phyloP scores from a whole-genome alignment of 1,140 invertebrate genomes.

The Holcopasites calliopsidis region DNA sequence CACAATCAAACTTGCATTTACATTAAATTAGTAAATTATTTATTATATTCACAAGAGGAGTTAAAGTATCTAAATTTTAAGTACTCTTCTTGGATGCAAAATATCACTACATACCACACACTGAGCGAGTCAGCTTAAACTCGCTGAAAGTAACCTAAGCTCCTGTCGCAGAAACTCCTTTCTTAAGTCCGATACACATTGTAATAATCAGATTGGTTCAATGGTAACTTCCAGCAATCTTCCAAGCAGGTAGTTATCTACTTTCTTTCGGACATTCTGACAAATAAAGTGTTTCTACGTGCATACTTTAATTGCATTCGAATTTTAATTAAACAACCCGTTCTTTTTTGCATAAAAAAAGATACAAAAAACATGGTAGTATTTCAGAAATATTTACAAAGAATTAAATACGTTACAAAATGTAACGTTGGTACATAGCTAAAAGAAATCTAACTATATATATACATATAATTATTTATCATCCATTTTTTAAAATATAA shows the following conservation, averaged over 20 bases:
- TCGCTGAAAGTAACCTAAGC: not conserved
- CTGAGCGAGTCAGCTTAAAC: not conserved
- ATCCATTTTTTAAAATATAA: too few relatives aligned
- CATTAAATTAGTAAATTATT: not conserved
- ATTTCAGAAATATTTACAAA: not conserved
- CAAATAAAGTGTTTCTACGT: slow-evolving; percentile 1
- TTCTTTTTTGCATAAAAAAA: not conserved
- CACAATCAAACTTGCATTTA: not conserved
- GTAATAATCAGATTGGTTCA: slow-evolving; percentile 10
- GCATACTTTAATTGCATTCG: not conserved
- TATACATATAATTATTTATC: too few relatives aligned
- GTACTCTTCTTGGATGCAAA: not conserved
- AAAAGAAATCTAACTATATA: not conserved
- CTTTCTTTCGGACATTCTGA: not conserved
- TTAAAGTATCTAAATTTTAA: not conserved
- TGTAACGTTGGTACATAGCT: not conserved
- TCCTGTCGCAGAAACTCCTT: not conserved
- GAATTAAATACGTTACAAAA: not conserved
- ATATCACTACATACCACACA: slow-evolving; percentile 5
- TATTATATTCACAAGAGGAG: not conserved
- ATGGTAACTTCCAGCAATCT: slow-evolving; percentile 1
- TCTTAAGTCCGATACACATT: slow-evolving; percentile 13
- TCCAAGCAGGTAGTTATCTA: not conserved
- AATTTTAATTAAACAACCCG: not conserved
- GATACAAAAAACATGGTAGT: not conserved